Evolutionary conservation across 2,888 invertebrate genomes (phyloP), one percentile per base, ranked within the genome.

Genomic region (Trichopoda pennipes): DNA sequence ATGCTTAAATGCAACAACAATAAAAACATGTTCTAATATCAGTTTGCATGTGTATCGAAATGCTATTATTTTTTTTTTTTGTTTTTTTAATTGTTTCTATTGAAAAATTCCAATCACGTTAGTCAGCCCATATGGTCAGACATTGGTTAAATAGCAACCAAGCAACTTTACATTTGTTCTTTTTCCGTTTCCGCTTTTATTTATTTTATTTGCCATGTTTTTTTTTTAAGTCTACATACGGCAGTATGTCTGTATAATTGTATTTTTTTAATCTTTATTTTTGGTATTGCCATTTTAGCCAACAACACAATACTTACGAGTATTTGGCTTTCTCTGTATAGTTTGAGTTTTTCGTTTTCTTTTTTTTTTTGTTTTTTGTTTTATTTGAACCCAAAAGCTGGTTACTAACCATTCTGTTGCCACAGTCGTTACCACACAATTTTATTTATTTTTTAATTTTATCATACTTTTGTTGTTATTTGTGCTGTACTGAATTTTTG

Each of bases 401-500:
- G 75, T 75, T 68, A 75, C 74, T 72, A 75, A 82, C 74, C 70
- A 76, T 82, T 76, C 69, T 82, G 75, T 75, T 76, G 70, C 79
- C 82, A 82, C 78, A 79, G 74, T 82, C 82, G 70, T 78, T 75
- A 74, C 74, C 79, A 72, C 78, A 82, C 69, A 28, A 75, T 79
- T 79, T 79, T 66, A 66, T 72, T 56, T 77, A 58, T 12, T 64
- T 63, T 55, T 66, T 38, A 44, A 32, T 72, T 79, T 53, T 66
- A 53, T 49, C 16, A 60, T 64, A n/a, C 28, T 55, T 42, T 58
- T 80, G 53, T 66, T 74, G 35, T 61, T 79, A 42, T 66, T 53
- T 66, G 12, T 63, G 56, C 42, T 55, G 63, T 28, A 6, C 49
- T 70, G 60, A 19, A n/a, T 44, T 55, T 63, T 32, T 16, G n/a